Conservation (phyloP, 2,797 vertebrate species). For the Pyrocephalus nanus region DNA sequence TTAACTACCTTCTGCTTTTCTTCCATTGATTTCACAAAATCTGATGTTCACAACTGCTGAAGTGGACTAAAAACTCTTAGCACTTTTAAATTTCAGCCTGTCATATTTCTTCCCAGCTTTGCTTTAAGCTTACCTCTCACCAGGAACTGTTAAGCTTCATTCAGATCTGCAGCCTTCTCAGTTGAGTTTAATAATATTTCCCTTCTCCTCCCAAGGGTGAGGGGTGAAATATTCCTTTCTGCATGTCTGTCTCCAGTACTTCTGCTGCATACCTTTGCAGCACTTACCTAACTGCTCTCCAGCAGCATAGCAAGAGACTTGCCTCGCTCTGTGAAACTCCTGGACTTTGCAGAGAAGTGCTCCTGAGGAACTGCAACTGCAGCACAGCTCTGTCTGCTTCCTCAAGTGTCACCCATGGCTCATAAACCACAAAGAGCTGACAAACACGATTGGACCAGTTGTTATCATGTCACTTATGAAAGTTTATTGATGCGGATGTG, state of each 20-base stretch:
- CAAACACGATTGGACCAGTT: neutral
- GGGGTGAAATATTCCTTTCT: neutral
- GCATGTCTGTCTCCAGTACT: neutral
- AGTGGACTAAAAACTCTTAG: neutral
- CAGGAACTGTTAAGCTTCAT: neutral
- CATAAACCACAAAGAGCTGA: conserved; percentile 49
- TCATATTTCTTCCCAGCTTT: neutral
- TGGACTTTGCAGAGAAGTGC: neutral
- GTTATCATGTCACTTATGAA: neutral
- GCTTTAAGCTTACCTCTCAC: neutral
- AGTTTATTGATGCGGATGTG: too few relatives aligned
- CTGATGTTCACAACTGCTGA: neutral
- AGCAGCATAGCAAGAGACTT: neutral
- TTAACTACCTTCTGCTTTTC: neutral
- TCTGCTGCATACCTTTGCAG: neutral
- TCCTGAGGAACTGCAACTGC: neutral
- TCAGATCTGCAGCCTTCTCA: neutral
- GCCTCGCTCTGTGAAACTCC: accelerated
- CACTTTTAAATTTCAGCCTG: neutral
- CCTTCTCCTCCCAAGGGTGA: neutral
- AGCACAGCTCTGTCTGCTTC: conserved; percentile 14
- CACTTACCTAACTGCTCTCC: neutral
- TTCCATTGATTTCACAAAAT: neutral
- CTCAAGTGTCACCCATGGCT: neutral
- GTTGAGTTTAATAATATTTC: neutral